Conservation (phyloP, 2,113 vertebrate genomes). For the Aegotheles bennettii region DNA sequence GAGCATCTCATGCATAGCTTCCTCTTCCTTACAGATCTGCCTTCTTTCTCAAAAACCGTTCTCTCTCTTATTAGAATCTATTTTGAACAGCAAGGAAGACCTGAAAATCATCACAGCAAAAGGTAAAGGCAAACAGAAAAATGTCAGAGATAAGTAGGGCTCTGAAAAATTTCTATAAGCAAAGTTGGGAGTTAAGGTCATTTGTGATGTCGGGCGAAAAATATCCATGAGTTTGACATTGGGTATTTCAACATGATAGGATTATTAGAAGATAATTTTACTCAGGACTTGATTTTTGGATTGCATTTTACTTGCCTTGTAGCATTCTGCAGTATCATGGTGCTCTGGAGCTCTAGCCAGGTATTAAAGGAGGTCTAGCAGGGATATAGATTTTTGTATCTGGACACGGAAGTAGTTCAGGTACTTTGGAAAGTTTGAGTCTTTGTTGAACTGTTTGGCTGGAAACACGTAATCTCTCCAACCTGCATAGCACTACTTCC, state of each 20-base stretch:
- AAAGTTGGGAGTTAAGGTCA: background rate
- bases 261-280: background rate
- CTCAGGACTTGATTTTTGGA: background rate
- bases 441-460: background rate
- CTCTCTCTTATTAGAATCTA: background rate
- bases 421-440: background rate
- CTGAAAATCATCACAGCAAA: background rate
- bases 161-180: background rate
- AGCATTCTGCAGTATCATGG: background rate
- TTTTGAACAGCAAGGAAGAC: background rate
- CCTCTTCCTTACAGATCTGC: background rate
- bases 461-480: background rate
- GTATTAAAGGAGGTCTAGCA: rapidly evolving
- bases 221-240: background rate
- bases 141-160: background rate
- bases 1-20: background rate
- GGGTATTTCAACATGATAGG: background rate
- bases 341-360: background rate
- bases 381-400: background rate
- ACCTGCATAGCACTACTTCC: background rate
- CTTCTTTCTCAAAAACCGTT: background rate
- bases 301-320: background rate
- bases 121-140: background rate
- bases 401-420: background rate
- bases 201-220: background rate